phyloP scores from a whole-genome alignment of 2,113 vertebrate genomes.

The Sardina pilchardus region DNA sequence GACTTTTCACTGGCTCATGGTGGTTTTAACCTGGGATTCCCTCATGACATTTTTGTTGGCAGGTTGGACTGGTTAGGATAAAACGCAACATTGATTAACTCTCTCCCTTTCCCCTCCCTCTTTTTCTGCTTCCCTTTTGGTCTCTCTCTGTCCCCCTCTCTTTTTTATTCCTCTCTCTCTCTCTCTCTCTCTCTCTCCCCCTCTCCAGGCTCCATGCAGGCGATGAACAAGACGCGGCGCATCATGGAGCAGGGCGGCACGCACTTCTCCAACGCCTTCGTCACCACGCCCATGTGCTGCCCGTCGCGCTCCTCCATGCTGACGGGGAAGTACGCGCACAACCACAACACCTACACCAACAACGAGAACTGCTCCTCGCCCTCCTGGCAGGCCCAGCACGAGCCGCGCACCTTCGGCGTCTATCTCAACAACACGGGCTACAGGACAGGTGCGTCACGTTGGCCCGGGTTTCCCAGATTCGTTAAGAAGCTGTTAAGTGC shows the following conservation, averaged over 20 bases:
- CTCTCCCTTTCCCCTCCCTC: background rate
- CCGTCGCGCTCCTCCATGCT: constrained; percentile 95
- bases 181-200: background rate
- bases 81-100: background rate
- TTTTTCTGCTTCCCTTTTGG: background rate
- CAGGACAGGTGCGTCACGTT: constrained; percentile 81
- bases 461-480: no score
- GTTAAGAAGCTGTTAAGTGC: no score
- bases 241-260: constrained; percentile 96
- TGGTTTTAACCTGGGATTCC: no score
- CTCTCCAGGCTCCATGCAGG: constrained; percentile 84
- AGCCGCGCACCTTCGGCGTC: constrained; percentile 93
- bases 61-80: no score
- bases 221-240: constrained; percentile 98
- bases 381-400: constrained; percentile 93
- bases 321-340: constrained; percentile 98
- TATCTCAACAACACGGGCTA: constrained; percentile 99
- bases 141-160: constrained; percentile 4
- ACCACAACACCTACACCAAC: constrained; percentile 99
- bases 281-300: constrained; percentile 98
- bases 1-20: no score
- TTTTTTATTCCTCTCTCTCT: background rate
- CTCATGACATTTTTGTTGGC: no score
- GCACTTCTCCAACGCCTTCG: constrained; percentile 91
- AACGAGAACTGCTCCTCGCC: constrained; percentile 98